Conservation (phyloP, 1,140 invertebrate genomes). For the Palaemon carinicauda region DNA sequence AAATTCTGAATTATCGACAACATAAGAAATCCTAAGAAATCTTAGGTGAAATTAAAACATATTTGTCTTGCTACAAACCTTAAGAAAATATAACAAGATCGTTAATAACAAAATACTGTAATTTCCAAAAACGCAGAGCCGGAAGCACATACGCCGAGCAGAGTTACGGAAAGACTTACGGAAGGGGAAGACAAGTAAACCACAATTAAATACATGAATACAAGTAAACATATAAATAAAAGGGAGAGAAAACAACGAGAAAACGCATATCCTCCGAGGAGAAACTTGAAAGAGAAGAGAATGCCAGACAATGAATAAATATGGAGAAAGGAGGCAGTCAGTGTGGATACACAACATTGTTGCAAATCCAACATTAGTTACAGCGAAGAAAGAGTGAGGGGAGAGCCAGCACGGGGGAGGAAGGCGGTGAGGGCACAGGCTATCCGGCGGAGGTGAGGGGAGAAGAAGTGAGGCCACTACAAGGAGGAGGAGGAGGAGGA, state of each 20-base stretch:
- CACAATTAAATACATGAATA: background rate
- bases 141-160: too few relatives aligned
- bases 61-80: too few relatives aligned
- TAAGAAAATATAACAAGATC: too few relatives aligned
- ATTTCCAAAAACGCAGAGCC: too few relatives aligned
- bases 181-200: background rate
- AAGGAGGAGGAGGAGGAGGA: background rate
- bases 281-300: background rate
- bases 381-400: background rate
- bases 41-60: too few relatives aligned
- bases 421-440: background rate
- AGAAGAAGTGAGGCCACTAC: background rate
- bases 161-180: too few relatives aligned
- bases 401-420: background rate
- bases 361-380: too few relatives aligned
- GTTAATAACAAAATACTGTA: too few relatives aligned
- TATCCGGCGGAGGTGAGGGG: background rate
- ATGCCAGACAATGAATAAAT: background rate
- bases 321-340: background rate
- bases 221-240: background rate
- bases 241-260: background rate
- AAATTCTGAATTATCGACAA: too few relatives aligned
- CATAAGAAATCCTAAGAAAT: too few relatives aligned
- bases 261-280: too few relatives aligned
- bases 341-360: too few relatives aligned